Percentiles rank a stretch among this genome's conserved stretches.
These are phyloP conservation scores for Leptarthrus brevirostris DNA, from an alignment of 2,888 invertebrate genomes.

Conservation along the genomic window DNA sequence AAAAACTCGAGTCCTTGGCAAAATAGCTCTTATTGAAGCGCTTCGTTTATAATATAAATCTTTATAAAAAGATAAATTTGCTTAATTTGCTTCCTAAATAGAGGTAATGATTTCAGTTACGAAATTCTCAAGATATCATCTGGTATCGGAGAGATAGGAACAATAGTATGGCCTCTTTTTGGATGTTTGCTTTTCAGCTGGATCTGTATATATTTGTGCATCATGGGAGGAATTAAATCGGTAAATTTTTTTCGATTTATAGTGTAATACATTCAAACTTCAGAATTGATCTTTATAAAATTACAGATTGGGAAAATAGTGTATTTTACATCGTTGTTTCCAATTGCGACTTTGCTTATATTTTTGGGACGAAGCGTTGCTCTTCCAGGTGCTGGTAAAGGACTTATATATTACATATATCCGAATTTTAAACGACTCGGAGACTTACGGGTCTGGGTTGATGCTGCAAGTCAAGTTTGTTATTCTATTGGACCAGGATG, in stretches of 20 bases:
- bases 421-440: slow-evolving; percentile 82
- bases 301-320: slow-evolving; percentile 70
- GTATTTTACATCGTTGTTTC: slow-evolving; percentile 88
- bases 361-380: slow-evolving; percentile 83
- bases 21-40: too few species aligned
- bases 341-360: slow-evolving; percentile 78
- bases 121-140: slow-evolving; percentile 81
- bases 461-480: slow-evolving; percentile 93
- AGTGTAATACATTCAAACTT: too few species aligned
- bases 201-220: slow-evolving; percentile 86
- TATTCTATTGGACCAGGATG: slow-evolving; percentile 89
- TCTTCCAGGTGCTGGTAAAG: slow-evolving; percentile 81
- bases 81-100: too few species aligned
- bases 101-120: too few species aligned
- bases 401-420: slow-evolving; percentile 80
- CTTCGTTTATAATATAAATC: too few species aligned
- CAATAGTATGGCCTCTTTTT: slow-evolving; percentile 84
- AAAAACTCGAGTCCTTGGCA: too few species aligned
- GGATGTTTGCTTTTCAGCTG: slow-evolving; percentile 80
- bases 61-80: too few species aligned
- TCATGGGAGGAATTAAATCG: slow-evolving; percentile 87
- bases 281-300: too few species aligned
- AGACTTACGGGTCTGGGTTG: slow-evolving; percentile 88
- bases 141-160: slow-evolving; percentile 79
- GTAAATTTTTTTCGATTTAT: slow-evolving; percentile 54